Conservation (phyloP, 2,113 vertebrate genomes). For the Cryptoleucopteryx plumbea region DNA sequence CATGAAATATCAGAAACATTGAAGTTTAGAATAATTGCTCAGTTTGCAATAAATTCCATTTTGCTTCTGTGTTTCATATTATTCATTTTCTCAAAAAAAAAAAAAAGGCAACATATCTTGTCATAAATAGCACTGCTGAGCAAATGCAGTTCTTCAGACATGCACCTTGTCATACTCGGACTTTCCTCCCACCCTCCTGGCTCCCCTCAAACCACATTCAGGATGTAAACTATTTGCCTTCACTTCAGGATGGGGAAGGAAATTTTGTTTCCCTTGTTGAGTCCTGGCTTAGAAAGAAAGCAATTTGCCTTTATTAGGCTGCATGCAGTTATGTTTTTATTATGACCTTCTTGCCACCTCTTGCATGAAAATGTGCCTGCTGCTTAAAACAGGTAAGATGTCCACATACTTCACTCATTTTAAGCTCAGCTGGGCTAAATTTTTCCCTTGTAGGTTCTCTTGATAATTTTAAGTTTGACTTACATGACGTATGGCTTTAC, state of each 20-base stretch:
- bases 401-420: background rate
- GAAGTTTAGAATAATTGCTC: background rate
- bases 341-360: slow-evolving; percentile 13
- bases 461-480: background rate
- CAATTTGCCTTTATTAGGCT: background rate
- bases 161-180: background rate
- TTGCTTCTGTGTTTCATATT: background rate
- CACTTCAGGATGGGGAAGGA: background rate
- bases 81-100: background rate
- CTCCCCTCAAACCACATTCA: background rate
- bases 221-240: background rate
- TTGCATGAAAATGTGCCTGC: slow-evolving; percentile 66
- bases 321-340: background rate
- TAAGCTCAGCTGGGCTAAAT: background rate
- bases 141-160: background rate
- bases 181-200: background rate
- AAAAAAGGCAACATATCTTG: background rate
- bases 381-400: slow-evolving; percentile 70
- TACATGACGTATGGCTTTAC: background rate
- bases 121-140: background rate
- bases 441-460: slow-evolving; percentile 53
- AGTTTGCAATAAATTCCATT: background rate
- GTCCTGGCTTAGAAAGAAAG: background rate
- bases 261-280: slow-evolving; percentile 9
- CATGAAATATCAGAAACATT: background rate